Evolutionary conservation across 1,140 invertebrate genomes (phyloP).

Genomic region (Papilio dardanus): DNA sequence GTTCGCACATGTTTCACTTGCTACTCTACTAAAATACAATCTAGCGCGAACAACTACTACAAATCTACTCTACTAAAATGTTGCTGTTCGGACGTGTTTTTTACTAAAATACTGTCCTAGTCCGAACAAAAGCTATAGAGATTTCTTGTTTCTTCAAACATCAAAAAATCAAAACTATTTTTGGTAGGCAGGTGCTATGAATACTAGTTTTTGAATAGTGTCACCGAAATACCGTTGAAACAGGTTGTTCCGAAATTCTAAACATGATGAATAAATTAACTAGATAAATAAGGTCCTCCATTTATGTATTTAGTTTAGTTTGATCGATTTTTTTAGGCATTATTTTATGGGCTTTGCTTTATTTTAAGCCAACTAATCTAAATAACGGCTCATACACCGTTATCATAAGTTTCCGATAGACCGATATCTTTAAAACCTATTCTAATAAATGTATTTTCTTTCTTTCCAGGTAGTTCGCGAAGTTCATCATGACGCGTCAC

Average conservation of each 20-base stretch:
- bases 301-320: neutral
- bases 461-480: slow-evolving; percentile 70
- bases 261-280: neutral
- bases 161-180: neutral
- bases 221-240: slow-evolving; percentile 8
- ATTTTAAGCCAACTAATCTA: too few relatives aligned
- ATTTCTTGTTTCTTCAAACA: neutral
- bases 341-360: neutral
- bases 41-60: too few relatives aligned
- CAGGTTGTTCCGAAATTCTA: neutral
- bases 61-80: too few relatives aligned
- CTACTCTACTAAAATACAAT: too few relatives aligned
- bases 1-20: too few relatives aligned
- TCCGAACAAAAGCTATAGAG: too few relatives aligned
- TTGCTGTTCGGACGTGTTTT: too few relatives aligned
- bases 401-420: too few relatives aligned
- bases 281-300: neutral
- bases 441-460: slow-evolving; percentile 48
- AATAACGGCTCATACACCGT: too few relatives aligned
- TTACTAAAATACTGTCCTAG: too few relatives aligned
- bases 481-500: slow-evolving; percentile 81
- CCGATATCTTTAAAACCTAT: neutral
- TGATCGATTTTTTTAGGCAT: too few relatives aligned
- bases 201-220: neutral
- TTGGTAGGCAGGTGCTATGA: neutral